Percentiles rank a stretch among this genome's conserved stretches.
phyloP scores from a whole-genome alignment of 2,888 invertebrate genomes.

The Dione vanillae region DNA sequence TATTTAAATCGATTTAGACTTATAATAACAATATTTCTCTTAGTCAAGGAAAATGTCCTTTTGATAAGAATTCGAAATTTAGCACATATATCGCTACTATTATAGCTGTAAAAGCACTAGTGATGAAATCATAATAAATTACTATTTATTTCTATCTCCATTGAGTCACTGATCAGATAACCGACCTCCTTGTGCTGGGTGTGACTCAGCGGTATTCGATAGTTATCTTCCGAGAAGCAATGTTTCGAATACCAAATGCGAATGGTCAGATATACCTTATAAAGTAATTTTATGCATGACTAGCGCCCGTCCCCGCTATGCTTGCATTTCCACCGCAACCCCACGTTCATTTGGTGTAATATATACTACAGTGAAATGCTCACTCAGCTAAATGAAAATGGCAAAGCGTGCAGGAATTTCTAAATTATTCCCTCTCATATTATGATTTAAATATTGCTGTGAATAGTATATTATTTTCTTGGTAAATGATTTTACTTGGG shows the following conservation, averaged over 20 bases:
- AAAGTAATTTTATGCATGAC: slow-evolving; percentile 27
- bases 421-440: not conserved
- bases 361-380: slow-evolving; percentile 6
- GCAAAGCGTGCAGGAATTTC: slow-evolving; percentile 5
- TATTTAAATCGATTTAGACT: not conserved
- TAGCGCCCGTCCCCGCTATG: slow-evolving; percentile 15
- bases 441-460: not conserved
- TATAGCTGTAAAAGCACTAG: slow-evolving; percentile 4
- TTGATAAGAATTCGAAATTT: not conserved
- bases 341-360: not conserved
- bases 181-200: slow-evolving; percentile 23
- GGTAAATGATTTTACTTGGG: too few species aligned
- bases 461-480: too few species aligned
- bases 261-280: slow-evolving; percentile 42
- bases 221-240: slow-evolving; percentile 54
- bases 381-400: not conserved
- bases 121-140: slow-evolving; percentile 36
- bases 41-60: not conserved
- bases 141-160: slow-evolving; percentile 32
- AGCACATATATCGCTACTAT: not conserved
- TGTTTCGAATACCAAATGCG: slow-evolving; percentile 50
- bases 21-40: not conserved
- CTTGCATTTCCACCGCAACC: slow-evolving; percentile 13
- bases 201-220: slow-evolving; percentile 47
- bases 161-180: slow-evolving; percentile 49